Percentiles rank a stretch among this genome's conserved stretches.
phyloP scores from a whole-genome alignment of 2,797 vertebrate species.

The Dendrocincla fuliginosa region DNA sequence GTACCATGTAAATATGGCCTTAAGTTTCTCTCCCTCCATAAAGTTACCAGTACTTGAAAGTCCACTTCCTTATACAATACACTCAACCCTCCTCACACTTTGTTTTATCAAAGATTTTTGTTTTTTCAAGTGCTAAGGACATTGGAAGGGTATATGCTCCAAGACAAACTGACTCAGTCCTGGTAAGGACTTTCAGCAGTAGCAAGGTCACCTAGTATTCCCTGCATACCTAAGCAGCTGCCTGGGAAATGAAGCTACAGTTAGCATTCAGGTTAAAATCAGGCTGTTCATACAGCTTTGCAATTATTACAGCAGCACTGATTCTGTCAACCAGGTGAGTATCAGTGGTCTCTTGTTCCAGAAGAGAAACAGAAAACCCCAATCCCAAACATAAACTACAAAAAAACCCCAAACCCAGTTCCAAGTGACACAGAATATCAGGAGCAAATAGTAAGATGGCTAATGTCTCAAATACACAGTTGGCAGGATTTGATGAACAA shows the following conservation, averaged over 20 bases:
- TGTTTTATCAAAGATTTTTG: neutral
- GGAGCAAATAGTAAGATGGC: neutral
- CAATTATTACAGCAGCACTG: neutral
- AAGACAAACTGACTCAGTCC: neutral
- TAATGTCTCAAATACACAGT: neutral
- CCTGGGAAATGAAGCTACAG: neutral
- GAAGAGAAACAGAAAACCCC: neutral
- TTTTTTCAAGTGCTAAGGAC: neutral
- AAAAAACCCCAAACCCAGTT: neutral
- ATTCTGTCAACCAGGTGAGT: neutral
- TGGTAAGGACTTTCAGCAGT: neutral
- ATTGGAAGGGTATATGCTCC: neutral
- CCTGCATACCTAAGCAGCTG: neutral
- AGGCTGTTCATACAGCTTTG: accelerated
- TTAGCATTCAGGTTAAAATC: neutral
- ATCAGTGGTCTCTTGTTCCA: neutral
- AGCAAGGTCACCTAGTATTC: neutral
- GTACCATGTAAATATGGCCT: neutral
- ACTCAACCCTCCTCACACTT: accelerated
- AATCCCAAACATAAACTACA: neutral
- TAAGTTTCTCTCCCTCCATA: neutral
- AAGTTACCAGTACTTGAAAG: neutral
- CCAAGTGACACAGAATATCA: accelerated
- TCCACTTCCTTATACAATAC: neutral
- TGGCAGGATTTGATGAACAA: neutral